Conservation (phyloP, 2,888 invertebrate genomes). For the Drosophila hamatofila region DNA sequence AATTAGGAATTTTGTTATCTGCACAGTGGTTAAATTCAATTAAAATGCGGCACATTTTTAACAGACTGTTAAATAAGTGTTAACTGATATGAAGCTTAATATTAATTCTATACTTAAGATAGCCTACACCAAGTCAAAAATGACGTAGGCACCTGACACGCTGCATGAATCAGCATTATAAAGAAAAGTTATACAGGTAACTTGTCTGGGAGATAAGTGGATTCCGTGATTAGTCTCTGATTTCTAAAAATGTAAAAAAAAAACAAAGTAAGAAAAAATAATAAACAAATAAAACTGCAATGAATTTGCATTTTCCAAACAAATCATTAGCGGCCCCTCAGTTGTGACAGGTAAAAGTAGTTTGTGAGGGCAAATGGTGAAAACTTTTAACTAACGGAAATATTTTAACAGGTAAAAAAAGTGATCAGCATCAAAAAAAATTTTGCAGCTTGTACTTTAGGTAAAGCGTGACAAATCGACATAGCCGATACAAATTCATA, state of each 20-base stretch:
- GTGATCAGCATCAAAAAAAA: constrained; percentile 31
- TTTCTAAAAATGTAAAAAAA: constrained; percentile 5
- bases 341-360: constrained; percentile 37
- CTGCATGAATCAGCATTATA: constrained; percentile 5
- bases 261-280: background rate
- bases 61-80: background rate
- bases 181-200: background rate
- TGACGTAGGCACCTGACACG: background rate
- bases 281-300: constrained; percentile 11
- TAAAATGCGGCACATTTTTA: background rate
- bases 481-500: background rate
- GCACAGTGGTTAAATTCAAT: background rate
- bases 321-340: constrained; percentile 24
- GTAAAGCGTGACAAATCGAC: background rate
- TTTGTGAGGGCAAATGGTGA: constrained; percentile 9
- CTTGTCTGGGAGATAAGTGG: constrained; percentile 1
- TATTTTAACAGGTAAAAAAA: constrained; percentile 26
- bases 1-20: constrained; percentile 12
- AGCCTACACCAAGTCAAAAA: background rate
- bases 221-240: constrained; percentile 1
- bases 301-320: constrained; percentile 40
- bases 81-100: background rate
- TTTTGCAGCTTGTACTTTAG: constrained; percentile 14
- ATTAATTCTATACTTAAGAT: background rate
- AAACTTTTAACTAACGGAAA: constrained; percentile 32